These are phyloP conservation scores for Drosophila dives DNA, from an alignment of 2,888 invertebrate species.

Conservation along the genomic window DNA sequence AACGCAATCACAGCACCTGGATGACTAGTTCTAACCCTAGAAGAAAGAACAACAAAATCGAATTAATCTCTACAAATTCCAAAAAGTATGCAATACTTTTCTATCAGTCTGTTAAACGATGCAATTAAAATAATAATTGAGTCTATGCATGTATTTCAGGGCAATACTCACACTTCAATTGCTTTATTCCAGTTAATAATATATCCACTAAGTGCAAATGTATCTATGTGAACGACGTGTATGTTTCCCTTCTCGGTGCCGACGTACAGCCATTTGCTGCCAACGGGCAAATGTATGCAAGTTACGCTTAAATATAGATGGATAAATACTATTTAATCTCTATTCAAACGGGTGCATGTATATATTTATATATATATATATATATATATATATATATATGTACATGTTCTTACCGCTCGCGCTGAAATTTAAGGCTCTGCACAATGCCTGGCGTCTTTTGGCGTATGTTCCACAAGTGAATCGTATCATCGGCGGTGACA, in stretches of 20 bases:
- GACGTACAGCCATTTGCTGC: constrained; percentile 99
- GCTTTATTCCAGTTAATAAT: constrained; percentile 99
- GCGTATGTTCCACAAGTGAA: constrained; percentile 99
- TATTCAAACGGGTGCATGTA: neutral
- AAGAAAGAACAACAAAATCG: constrained; percentile 69
- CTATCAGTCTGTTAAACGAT: neutral
- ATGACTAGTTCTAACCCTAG: constrained; percentile 96
- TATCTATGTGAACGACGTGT: constrained; percentile 98
- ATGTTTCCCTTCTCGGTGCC: constrained; percentile 99
- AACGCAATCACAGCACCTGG: constrained; percentile 98
- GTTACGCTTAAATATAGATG: constrained; percentile 90
- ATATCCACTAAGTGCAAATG: constrained; percentile 98
- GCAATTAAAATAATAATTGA: neutral
- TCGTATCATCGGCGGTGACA: constrained; percentile 97
- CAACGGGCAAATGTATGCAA: constrained; percentile 96
- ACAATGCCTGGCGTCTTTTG: constrained; percentile 97
- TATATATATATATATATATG: neutral
- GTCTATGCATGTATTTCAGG: neutral
- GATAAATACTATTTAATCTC: neutral
- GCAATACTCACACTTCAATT: constrained; percentile 96
- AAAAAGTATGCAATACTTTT: neutral
- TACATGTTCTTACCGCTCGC: constrained; percentile 90
- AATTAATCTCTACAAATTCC: constrained; percentile 10
- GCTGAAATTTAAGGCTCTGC: constrained; percentile 98
- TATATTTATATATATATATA: neutral